A percentile compares a stretch with the other conserved stretches of the same genome.
These are phyloP conservation scores for Criorhina ranunculi DNA, from an alignment of 2,888 invertebrate genomes.

Conservation along the genomic window DNA sequence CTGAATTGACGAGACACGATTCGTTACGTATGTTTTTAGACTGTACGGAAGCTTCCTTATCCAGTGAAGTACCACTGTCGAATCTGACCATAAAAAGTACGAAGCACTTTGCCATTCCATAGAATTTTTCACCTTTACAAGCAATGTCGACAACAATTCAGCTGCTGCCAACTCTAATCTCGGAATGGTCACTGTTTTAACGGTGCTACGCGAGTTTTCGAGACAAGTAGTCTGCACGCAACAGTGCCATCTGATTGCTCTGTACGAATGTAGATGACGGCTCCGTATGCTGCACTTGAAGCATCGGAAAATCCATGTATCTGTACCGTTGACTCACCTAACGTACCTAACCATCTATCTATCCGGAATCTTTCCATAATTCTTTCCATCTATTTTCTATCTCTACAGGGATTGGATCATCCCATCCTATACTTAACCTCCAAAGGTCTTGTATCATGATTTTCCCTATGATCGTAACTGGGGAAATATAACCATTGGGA, in stretches of 20 bases:
- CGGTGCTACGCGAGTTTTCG: slow-evolving; percentile 38
- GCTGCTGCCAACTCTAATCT: neutral
- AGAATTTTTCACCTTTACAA: neutral
- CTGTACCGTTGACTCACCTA: neutral
- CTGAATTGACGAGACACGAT: slow-evolving; percentile 48
- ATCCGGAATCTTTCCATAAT: slow-evolving; percentile 34
- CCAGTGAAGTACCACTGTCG: slow-evolving; percentile 48
- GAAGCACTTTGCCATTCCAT: neutral
- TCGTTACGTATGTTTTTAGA: slow-evolving; percentile 38
- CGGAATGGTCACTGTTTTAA: neutral
- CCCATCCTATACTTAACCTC: slow-evolving; percentile 28
- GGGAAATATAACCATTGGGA: slow-evolving; percentile 43
- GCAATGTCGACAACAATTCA: neutral
- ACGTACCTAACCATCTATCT: slow-evolving; percentile 39
- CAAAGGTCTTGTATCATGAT: slow-evolving; percentile 36
- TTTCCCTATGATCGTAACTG: no score
- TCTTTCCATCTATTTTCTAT: slow-evolving; percentile 33
- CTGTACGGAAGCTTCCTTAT: slow-evolving; percentile 3
- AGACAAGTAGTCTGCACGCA: neutral
- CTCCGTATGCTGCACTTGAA: slow-evolving; percentile 29
- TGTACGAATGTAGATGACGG: slow-evolving; percentile 40
- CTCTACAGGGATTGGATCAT: slow-evolving; percentile 19
- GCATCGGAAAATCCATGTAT: slow-evolving; percentile 33
- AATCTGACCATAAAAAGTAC: slow-evolving; percentile 56
- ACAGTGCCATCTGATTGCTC: slow-evolving; percentile 1